Evolutionary conservation across 2,113 vertebrate species (phyloP).

Genomic region (Thomomys bottae): DNA sequence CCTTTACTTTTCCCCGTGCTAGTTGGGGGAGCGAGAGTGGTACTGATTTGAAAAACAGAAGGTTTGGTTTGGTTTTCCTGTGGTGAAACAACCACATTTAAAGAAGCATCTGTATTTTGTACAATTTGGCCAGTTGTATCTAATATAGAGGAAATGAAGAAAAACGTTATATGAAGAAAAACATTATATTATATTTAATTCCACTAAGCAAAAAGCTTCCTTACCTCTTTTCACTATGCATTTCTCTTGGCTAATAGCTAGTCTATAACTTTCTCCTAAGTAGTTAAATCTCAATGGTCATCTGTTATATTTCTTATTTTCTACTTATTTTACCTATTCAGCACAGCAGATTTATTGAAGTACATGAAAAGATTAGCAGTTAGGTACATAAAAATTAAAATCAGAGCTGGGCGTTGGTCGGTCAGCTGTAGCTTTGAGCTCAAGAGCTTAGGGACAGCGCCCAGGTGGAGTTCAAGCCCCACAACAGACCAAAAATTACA

Average conservation of each 20-base stretch:
- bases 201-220: background rate
- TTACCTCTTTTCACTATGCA: slow-evolving; percentile 26
- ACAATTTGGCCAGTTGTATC: fast-evolving
- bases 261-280: background rate
- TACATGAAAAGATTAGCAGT: background rate
- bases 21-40: background rate
- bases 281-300: background rate
- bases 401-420: too few relatives aligned
- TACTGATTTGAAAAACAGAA: background rate
- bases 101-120: background rate
- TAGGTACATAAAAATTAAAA: slow-evolving; percentile 11
- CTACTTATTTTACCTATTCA: background rate
- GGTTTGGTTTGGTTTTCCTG: slow-evolving; percentile 21
- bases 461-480: too few relatives aligned
- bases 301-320: background rate
- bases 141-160: slow-evolving; percentile 42
- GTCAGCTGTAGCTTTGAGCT: too few relatives aligned
- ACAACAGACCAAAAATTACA: too few relatives aligned
- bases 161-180: slow-evolving; percentile 48
- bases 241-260: background rate
- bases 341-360: background rate
- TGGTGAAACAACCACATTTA: background rate
- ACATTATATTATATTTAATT: background rate
- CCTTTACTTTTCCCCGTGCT: slow-evolving; percentile 34
- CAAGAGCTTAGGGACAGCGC: too few relatives aligned